Conservation (phyloP, 1,140 invertebrate genomes). For the Drosophila subobscura region DNA sequence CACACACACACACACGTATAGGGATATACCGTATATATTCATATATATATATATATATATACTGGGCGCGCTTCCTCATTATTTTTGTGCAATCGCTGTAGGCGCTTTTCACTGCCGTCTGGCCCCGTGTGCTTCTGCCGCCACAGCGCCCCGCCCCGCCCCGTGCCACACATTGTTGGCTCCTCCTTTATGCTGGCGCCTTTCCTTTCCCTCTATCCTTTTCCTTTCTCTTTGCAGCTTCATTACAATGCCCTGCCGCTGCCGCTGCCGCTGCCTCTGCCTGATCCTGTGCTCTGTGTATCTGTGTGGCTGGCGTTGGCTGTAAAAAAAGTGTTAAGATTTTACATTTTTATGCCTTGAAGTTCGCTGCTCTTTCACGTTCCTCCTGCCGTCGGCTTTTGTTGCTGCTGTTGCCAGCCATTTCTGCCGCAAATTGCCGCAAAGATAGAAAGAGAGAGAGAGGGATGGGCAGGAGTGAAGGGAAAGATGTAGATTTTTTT, state of each 20-base stretch:
- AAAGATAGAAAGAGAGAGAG: conserved; percentile 32
- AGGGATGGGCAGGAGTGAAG: neutral
- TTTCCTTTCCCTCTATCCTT: conserved; percentile 4
- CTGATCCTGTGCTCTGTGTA: conserved; percentile 2
- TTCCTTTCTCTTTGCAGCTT: conserved; percentile 50
- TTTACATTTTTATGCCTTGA: conserved; percentile 70
- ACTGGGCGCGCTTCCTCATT: conserved; percentile 75
- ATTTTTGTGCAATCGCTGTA: conserved; percentile 81
- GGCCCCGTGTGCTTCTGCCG: neutral
- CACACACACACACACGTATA: conserved; percentile 8
- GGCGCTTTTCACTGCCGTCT: conserved; percentile 58
- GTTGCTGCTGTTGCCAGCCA: conserved; percentile 66
- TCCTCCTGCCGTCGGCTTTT: conserved; percentile 35
- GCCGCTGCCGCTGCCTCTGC: conserved; percentile 42
- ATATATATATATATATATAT: conserved; percentile 6
- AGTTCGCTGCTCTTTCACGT: conserved; percentile 31
- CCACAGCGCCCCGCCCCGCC: neutral
- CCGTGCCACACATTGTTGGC: conserved; percentile 50
- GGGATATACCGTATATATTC: too few relatives aligned
- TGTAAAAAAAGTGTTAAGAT: conserved; percentile 73
- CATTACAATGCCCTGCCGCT: conserved; percentile 52
- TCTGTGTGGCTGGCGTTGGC: conserved; percentile 8
- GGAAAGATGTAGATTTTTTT: neutral
- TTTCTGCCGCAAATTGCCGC: conserved; percentile 71
- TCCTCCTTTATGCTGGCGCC: conserved; percentile 29